Conservation (phyloP, 1,140 invertebrate genomes). For the Heliconius himera region DNA sequence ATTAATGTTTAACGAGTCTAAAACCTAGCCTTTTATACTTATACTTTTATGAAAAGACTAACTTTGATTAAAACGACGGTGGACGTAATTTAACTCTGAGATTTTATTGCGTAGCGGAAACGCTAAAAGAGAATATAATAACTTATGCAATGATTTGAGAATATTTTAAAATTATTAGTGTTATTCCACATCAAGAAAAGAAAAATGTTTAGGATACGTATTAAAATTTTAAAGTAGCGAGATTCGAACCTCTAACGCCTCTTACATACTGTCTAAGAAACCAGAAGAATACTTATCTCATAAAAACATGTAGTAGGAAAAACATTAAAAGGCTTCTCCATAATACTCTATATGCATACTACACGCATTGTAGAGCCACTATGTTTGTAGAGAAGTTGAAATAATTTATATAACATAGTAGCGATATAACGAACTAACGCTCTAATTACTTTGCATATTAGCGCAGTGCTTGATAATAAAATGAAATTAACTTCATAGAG, state of each 20-base stretch:
- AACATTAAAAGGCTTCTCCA: conserved; percentile 4
- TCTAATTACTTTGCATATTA: conserved; percentile 2
- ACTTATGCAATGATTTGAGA: conserved; percentile 11
- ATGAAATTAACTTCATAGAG: neutral
- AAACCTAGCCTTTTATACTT: neutral
- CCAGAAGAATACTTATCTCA: neutral
- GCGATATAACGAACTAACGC: neutral
- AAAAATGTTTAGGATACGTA: too few relatives aligned
- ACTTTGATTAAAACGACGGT: conserved; percentile 15
- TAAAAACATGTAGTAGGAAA: neutral
- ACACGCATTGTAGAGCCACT: neutral
- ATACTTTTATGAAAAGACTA: conserved; percentile 22
- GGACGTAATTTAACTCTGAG: conserved; percentile 16
- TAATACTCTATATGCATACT: neutral
- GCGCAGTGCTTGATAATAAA: conserved; percentile 1
- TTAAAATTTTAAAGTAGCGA: too few relatives aligned
- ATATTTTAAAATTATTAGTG: too few relatives aligned
- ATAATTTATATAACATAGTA: conserved; percentile 4
- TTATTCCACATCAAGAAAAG: too few relatives aligned
- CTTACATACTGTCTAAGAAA: too few relatives aligned
- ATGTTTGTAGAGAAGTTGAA: neutral
- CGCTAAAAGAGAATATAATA: conserved; percentile 13
- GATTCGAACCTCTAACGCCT: too few relatives aligned
- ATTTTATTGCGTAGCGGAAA: conserved; percentile 28
- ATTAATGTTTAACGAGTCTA: conserved; percentile 38